Evolutionary conservation across 1,140 invertebrate species (phyloP), one percentile per base, ranked within the genome.

Genomic region (Himalopsyche phryganea): DNA sequence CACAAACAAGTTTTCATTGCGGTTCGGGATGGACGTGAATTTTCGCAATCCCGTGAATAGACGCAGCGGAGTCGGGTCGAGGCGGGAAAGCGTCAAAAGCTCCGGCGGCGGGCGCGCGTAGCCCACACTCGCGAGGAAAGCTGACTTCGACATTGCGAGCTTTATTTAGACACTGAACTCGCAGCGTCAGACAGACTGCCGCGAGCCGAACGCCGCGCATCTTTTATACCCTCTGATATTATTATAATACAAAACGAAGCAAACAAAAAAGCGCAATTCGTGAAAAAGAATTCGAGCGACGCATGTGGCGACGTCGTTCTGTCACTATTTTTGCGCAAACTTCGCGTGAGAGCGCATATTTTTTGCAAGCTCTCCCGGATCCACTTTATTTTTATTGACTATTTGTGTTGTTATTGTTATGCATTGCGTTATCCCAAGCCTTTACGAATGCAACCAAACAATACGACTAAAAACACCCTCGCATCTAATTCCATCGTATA

Each of bases 141-240:
- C 28, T 35, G 15, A 13, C 9, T 11, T 48, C 23, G 23, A 6
- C 46, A n/a, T 2, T n/a, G 46, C 46, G n/a, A 10, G 19, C 58
- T 60, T 60, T 60, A 60, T 49, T 60, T 60, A 60, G 58, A 60
- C 51, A 38, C n/a, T 32, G 19, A 14, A 23, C 20, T n/a, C 9
- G 33, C 15, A 47, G 32, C 46, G 49, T 53, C 50, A 49, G 51
- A 45, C 19, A 32, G 32, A 4, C 15, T 9, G 6, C 2, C 7
- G 49, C 14, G 35, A 11, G 6, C 14, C 11, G 38, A 14, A n/a
- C 28, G 1, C 2, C 32, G 13, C 14, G 13, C 50, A 17, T 36
- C 58, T 54, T 60, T 60, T 60, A 60, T 60, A 60, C 41, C 32
- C 11, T 28, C 42, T 17, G 5, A 15, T 5, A 17, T 10, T 28